Evolutionary conservation across 2,113 vertebrate species (phyloP), one percentile per base, ranked within the genome.

Genomic region (Melanocharis versteri): DNA sequence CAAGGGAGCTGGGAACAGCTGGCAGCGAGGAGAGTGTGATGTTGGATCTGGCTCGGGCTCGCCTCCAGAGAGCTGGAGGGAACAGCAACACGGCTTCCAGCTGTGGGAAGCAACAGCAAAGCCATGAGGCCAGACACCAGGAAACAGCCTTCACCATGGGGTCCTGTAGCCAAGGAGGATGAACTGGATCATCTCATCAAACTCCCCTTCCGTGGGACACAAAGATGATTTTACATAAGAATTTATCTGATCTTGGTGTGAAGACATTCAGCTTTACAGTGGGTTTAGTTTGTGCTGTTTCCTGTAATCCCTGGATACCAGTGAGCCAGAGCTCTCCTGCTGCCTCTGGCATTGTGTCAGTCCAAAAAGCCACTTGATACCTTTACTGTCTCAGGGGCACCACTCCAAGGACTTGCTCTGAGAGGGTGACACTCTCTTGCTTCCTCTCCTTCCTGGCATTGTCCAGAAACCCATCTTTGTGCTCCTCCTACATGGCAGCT

Each of bases 71-170:
- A 76, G 85, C 90, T 40, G 10, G 64, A 77, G 88, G 50, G 78
- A 91, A 47, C 73, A 53, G 87, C 73, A 72, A 11, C 48, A 20
- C 37, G 0, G 10, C 61, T 33, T 31, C 82, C 93, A 94, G 96
- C 95, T 93, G 87, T 61, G 50, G 91, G 89, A 85, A 66, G 57
- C 61, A 48, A 10, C 68, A 73, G 87, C 76, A 53, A 26, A 45
- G 53, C 6, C 70, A 48, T 3, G 2, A 45, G 50, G 89, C 57
- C 33, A 44, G 68, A 77, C 48, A 9, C 20, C 44, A 70, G 88
- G 94, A 79, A 71, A 48, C 72, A 58, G 94, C 80, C 61, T 54
- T 89, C 5, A 11, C 69, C 30, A 13, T 11, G 64, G 68, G 62
- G 30, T 77, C 44, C 40, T 45, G 60, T 0, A 5, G 24, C n/a